Percentiles rank a stretch among this genome's conserved stretches.
Evolutionary conservation across 2,888 invertebrate species (phyloP).

Genomic region (Cancer borealis): DNA sequence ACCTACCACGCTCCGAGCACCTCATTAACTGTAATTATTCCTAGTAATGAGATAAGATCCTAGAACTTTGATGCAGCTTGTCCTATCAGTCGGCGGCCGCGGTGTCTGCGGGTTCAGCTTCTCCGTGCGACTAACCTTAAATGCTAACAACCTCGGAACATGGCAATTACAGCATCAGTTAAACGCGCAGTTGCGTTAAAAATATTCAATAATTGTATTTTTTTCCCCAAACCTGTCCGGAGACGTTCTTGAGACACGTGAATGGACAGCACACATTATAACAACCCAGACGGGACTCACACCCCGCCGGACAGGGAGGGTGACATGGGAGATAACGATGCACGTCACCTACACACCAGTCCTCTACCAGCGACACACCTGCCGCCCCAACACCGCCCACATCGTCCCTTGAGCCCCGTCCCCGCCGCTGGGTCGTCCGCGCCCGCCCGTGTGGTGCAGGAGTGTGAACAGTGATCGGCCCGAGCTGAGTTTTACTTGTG

Average conservation of each 20-base stretch:
- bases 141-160: slow-evolving; percentile 38
- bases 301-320: neutral
- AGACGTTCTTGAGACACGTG: neutral
- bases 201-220: slow-evolving; percentile 22
- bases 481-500: neutral
- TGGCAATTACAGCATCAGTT: slow-evolving; percentile 5
- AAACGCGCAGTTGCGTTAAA: slow-evolving; percentile 30
- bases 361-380: neutral
- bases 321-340: neutral
- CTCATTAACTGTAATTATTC: slow-evolving; percentile 41
- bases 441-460: neutral
- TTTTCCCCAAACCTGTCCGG: neutral
- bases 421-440: neutral
- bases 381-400: neutral
- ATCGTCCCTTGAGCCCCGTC: neutral
- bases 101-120: neutral
- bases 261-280: slow-evolving; percentile 29
- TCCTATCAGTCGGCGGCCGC: slow-evolving; percentile 22
- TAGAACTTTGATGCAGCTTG: slow-evolving; percentile 22
- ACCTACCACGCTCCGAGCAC: neutral
- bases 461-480: neutral
- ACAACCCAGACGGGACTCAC: slow-evolving; percentile 13
- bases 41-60: slow-evolving; percentile 14
- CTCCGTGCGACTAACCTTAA: neutral
- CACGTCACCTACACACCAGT: neutral